A percentile compares a stretch with the other conserved stretches of the same genome.
Evolutionary conservation across 2,888 invertebrate species (phyloP).

Genomic region (Lasioglossum malachurum): DNA sequence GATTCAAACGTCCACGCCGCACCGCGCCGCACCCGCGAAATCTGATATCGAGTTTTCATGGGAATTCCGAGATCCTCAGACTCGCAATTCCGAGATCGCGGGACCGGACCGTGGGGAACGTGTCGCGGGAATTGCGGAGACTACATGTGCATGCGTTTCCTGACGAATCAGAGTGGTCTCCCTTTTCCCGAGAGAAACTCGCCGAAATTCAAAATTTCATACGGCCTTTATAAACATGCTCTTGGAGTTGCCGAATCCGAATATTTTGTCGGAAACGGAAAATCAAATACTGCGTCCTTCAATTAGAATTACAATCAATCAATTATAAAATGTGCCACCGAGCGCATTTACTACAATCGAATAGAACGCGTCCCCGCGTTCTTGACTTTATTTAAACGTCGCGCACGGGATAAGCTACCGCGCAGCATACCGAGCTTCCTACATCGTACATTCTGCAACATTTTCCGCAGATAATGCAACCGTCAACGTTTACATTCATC

Average conservation of each 20-base stretch:
- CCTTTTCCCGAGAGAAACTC: too few species aligned
- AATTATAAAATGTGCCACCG: not conserved
- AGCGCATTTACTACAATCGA: not conserved
- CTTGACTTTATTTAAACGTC: not conserved
- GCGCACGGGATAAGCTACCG: not conserved
- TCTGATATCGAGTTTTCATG: constrained; percentile 26
- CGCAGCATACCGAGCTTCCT: not conserved
- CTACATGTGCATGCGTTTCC: not conserved
- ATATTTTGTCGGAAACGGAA: too few species aligned
- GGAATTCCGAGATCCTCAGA: not conserved
- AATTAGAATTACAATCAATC: too few species aligned
- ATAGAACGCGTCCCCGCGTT: not conserved
- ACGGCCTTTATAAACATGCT: too few species aligned
- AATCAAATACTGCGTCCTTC: too few species aligned
- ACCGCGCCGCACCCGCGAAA: not conserved
- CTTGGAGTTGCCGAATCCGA: too few species aligned
- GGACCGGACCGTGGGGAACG: not conserved
- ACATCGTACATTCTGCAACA: not conserved
- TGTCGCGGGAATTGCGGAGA: not conserved
- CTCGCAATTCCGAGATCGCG: not conserved
- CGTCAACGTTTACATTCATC: constrained; percentile 11
- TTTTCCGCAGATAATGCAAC: constrained; percentile 1
- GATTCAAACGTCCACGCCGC: not conserved
- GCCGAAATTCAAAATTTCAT: too few species aligned
- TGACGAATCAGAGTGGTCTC: too few species aligned